These are phyloP conservation scores for Panorpa germanica DNA, from an alignment of 2,888 invertebrate species.

Conservation along the genomic window DNA sequence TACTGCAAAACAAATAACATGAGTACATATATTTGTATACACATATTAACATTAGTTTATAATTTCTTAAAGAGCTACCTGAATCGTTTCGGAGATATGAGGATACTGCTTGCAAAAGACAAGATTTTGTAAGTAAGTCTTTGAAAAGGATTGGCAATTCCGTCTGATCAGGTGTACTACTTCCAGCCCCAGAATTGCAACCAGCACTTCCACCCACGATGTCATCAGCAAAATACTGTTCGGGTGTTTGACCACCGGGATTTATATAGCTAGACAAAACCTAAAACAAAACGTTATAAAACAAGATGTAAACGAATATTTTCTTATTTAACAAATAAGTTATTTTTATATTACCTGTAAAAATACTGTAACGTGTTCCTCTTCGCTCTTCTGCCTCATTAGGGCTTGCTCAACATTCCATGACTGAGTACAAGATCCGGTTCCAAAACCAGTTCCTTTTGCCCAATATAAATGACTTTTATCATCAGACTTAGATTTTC, in stretches of 20 bases:
- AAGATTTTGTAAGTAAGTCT: conserved; percentile 61
- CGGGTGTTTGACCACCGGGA: conserved; percentile 35
- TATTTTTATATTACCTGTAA: conserved; percentile 29
- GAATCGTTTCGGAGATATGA: conserved; percentile 89
- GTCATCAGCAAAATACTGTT: conserved; percentile 21
- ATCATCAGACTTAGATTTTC: conserved; percentile 38
- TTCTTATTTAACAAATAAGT: no score
- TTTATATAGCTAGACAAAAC: conserved; percentile 80
- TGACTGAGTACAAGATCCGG: conserved; percentile 84
- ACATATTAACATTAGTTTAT: conserved; percentile 6
- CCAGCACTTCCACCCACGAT: conserved; percentile 23
- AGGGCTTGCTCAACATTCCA: conserved; percentile 97
- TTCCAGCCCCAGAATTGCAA: conserved; percentile 17
- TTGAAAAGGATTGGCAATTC: conserved; percentile 51
- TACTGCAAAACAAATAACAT: conserved; percentile 29
- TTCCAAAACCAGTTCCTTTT: conserved; percentile 92
- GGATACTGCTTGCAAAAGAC: conserved; percentile 70
- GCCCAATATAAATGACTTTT: conserved; percentile 81
- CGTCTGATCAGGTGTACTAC: conserved; percentile 18
- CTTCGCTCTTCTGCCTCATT: conserved; percentile 72
- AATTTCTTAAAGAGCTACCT: conserved; percentile 23
- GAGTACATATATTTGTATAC: conserved; percentile 6
- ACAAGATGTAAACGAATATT: no score
- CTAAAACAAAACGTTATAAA: conserved; percentile 27
- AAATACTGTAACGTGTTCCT: conserved; percentile 81